phyloP scores from a whole-genome alignment of 2,888 invertebrate species.

The Ectemnius continuus region DNA sequence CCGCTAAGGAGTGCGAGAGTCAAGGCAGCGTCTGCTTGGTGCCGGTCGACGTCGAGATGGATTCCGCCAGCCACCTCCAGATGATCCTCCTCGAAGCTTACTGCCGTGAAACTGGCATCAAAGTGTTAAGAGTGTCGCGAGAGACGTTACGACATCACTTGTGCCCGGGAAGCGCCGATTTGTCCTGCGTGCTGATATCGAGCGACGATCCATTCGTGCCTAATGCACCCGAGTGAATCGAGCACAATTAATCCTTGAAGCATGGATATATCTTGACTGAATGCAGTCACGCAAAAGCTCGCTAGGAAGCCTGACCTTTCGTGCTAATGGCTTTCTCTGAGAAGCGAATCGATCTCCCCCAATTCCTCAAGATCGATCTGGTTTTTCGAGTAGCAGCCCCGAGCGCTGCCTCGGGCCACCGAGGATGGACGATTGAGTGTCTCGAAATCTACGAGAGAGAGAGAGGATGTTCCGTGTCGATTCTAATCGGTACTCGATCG shows the following conservation, averaged over 20 bases:
- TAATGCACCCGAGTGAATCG: constrained; percentile 66
- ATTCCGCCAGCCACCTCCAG: constrained; percentile 88
- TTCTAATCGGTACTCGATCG: neutral
- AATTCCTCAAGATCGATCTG: neutral
- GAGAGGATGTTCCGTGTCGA: neutral
- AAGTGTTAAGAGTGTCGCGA: constrained; percentile 83
- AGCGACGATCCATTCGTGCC: constrained; percentile 61
- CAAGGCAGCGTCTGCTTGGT: constrained; percentile 80
- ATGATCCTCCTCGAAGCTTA: constrained; percentile 88
- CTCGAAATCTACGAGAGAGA: constrained; percentile 12
- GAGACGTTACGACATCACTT: constrained; percentile 60
- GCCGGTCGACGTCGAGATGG: constrained; percentile 82
- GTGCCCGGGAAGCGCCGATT: constrained; percentile 65
- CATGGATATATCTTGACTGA: constrained; percentile 34
- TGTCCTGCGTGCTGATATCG: constrained; percentile 65
- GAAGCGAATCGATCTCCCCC: neutral
- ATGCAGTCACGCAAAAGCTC: constrained; percentile 23
- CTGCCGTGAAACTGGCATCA: constrained; percentile 88
- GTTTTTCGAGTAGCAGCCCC: neutral
- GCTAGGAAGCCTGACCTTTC: neutral
- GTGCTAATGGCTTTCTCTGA: neutral
- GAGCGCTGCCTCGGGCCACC: neutral
- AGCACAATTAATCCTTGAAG: neutral
- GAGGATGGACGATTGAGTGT: constrained; percentile 12
- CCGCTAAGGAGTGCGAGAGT: constrained; percentile 81